phyloP scores from a whole-genome alignment of 2,113 vertebrate genomes.

The Oenanthe melanoleuca region DNA sequence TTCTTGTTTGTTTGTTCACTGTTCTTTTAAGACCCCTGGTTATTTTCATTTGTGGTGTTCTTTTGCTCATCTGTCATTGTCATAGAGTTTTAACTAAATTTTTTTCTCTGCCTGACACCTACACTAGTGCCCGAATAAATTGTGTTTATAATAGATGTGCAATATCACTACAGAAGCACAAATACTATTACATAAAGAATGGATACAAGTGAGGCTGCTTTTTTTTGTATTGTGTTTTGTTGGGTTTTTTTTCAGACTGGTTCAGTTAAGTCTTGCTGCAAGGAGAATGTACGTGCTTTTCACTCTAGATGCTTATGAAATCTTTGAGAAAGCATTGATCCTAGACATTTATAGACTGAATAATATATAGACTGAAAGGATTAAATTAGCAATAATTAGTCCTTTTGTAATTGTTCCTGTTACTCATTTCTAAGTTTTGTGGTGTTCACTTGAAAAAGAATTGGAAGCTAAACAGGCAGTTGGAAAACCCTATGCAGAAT shows the following conservation, averaged over 20 bases:
- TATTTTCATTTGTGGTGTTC: background rate
- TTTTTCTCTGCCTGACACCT: background rate
- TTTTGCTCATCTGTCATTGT: background rate
- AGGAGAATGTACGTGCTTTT: background rate
- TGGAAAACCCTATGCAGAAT: background rate
- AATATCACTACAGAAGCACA: background rate
- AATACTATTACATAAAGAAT: background rate
- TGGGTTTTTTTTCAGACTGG: rapidly evolving
- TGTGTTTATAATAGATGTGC: background rate
- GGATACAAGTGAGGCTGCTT: background rate
- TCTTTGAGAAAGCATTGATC: background rate
- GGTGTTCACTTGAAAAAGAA: background rate
- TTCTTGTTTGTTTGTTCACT: background rate
- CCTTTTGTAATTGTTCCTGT: background rate
- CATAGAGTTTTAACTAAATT: background rate
- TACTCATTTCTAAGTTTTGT: background rate
- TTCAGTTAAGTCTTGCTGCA: background rate
- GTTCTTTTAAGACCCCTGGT: background rate
- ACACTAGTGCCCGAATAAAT: background rate
- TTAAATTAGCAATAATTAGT: background rate
- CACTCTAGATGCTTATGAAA: background rate
- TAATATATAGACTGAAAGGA: background rate
- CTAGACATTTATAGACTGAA: background rate
- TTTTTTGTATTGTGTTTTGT: background rate
- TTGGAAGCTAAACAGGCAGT: background rate